These are phyloP conservation scores for Cyanoliseus patagonus DNA, from an alignment of 2,113 vertebrate species.

Conservation along the genomic window DNA sequence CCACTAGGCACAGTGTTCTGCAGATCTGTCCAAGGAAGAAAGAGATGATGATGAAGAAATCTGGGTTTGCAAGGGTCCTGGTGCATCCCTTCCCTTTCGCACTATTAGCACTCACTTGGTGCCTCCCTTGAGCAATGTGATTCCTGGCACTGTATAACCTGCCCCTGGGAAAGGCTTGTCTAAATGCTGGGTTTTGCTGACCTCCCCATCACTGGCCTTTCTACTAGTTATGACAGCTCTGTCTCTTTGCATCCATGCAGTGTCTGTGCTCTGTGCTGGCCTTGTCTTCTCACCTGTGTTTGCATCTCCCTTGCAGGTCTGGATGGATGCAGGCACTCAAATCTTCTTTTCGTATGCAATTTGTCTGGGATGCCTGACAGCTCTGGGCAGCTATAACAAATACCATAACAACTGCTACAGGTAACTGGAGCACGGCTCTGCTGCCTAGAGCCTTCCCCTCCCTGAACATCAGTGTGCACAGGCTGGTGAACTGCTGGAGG, in stretches of 20 bases:
- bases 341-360: constrained; percentile 95
- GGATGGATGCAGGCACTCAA: constrained; percentile 95
- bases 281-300: constrained; percentile 32
- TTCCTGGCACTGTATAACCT: background rate
- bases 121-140: background rate
- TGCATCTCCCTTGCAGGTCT: constrained; percentile 79
- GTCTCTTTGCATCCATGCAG: background rate
- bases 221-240: background rate
- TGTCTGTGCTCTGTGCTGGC: background rate
- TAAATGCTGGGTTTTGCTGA: background rate
- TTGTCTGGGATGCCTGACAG: constrained; percentile 90
- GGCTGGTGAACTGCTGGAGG: background rate
- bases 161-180: background rate
- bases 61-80: background rate
- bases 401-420: constrained; percentile 96
- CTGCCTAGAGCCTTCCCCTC: background rate
- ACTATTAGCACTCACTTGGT: background rate
- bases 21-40: background rate
- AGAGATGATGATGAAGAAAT: background rate
- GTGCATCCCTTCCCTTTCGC: background rate
- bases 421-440: constrained; percentile 66
- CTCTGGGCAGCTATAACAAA: constrained; percentile 94
- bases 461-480: background rate
- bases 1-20: background rate
- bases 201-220: background rate